Conservation (phyloP, 2,113 vertebrate genomes). For the Melanerpes aurifrons region DNA sequence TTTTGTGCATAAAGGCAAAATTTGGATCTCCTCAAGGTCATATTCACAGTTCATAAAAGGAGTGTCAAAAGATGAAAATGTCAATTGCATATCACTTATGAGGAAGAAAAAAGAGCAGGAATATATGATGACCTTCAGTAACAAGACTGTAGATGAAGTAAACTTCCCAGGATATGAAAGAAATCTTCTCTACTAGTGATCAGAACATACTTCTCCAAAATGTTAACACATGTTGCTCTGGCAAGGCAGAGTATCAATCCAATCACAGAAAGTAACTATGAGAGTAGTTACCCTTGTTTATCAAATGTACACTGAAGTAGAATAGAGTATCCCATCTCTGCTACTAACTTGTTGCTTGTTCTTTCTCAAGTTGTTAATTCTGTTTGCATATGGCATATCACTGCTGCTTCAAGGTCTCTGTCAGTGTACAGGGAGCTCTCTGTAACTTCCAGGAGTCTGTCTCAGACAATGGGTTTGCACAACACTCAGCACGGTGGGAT, state of each 20-base stretch:
- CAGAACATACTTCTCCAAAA: neutral
- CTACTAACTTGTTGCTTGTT: neutral
- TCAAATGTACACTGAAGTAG: neutral
- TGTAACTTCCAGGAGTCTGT: neutral
- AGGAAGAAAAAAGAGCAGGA: neutral
- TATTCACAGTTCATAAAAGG: neutral
- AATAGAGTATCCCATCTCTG: neutral
- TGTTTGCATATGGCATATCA: neutral
- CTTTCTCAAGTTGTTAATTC: neutral
- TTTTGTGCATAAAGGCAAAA: slow-evolving; percentile 23
- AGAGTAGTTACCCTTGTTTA: neutral
- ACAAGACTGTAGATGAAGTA: neutral
- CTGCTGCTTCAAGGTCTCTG: neutral
- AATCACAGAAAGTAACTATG: neutral
- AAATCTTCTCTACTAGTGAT: neutral
- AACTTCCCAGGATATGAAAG: neutral
- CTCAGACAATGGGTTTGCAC: neutral
- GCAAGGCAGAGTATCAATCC: neutral
- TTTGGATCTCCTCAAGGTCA: neutral
- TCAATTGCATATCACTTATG: neutral
- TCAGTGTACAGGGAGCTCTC: neutral
- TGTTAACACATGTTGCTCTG: neutral
- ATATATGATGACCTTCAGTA: neutral
- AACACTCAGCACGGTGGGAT: neutral
- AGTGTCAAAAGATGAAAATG: neutral